phyloP scores from a whole-genome alignment of 2,888 invertebrate genomes.

The Lepidonotus clava region DNA sequence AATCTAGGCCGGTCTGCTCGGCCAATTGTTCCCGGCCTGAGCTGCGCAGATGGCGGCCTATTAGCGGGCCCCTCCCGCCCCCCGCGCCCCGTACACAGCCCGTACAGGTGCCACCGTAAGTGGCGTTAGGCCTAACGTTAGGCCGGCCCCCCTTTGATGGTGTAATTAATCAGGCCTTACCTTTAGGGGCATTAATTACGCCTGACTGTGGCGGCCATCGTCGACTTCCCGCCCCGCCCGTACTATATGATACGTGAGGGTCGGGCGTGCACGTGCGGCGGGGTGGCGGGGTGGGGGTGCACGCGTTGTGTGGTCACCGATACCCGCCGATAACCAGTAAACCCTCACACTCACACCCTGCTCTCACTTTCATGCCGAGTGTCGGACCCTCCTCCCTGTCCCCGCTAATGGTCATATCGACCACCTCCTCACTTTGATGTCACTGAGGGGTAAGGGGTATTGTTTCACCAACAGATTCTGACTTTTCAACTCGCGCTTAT shows the following conservation, averaged over 20 bases:
- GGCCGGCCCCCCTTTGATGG: slow-evolving; percentile 8
- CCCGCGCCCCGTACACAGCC: too few relatives aligned
- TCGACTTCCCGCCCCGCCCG: background rate
- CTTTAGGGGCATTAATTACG: background rate
- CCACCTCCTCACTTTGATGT: too few relatives aligned
- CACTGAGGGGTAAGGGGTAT: too few relatives aligned
- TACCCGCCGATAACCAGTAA: background rate
- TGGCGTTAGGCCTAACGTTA: background rate
- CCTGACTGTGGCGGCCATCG: background rate
- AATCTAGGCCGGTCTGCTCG: slow-evolving; percentile 12
- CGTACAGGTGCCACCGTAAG: too few relatives aligned
- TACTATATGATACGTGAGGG: too few relatives aligned
- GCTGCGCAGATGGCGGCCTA: slow-evolving; percentile 37
- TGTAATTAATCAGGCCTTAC: slow-evolving; percentile 39
- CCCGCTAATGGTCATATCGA: too few relatives aligned
- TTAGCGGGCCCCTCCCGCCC: too few relatives aligned
- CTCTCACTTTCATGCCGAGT: background rate
- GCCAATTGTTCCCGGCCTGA: slow-evolving; percentile 18
- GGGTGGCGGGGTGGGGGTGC: background rate
- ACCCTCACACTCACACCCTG: background rate
- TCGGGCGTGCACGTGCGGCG: background rate
- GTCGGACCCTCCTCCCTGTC: background rate
- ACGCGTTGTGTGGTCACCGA: background rate
- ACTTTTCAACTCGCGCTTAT: too few relatives aligned
- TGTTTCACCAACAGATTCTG: too few relatives aligned